Base-by-base conservation (phyloP, 2,113 vertebrate genomes). In the Xiphophorus maculatus region DNA sequence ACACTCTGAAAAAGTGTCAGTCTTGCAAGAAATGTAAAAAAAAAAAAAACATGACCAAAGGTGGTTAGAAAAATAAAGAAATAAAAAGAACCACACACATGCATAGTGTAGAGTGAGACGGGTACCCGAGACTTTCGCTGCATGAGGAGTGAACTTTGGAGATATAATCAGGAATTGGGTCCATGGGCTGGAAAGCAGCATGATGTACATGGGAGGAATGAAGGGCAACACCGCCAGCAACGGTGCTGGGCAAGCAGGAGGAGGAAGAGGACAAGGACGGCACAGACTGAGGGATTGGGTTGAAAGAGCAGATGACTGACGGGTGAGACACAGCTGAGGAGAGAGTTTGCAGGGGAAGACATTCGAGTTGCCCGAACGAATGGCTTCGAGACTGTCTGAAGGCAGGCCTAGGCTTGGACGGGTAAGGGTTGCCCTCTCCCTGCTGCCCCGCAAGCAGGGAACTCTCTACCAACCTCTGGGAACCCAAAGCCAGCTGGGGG, bases 401-500 rank as follows among this genome's bases (percentile, higher is more conserved):
- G 71, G 95, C 82, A 14, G 92, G 88, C 90, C 95, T 93, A 60
- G 96, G 80, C 89, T 95, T 94, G 86, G 90, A 71, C 10, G 87
- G 94, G 83, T 91, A 92, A 15, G 80, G 74, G 69, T 84, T 80
- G 69, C 92, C 93, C 76, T 95, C 85, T 63, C 95, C 96, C 71
- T 91, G 93, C 80, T 95, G 96, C 87, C 95, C 93, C 0, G 76
- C 73, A 84, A 89, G 87, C 54, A 92, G 93, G 76, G 95, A 94
- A 81, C 95, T 90, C 94, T 99, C 97, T 97, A 99, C 98, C 96
- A 98, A 98, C 98, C 98, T 99, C 97, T 99, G 98, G 67, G 97
- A 98, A 95, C 97, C 96, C 79, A 95, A 91, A 89, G 94, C 92
- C 86, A 96, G 95, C 93, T 95, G 96, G 0, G 96, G 93, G 83